Percentiles rank a stretch among this genome's conserved stretches.
Conservation (phyloP, 2,113 vertebrate species). For the Meriones unguiculatus region DNA sequence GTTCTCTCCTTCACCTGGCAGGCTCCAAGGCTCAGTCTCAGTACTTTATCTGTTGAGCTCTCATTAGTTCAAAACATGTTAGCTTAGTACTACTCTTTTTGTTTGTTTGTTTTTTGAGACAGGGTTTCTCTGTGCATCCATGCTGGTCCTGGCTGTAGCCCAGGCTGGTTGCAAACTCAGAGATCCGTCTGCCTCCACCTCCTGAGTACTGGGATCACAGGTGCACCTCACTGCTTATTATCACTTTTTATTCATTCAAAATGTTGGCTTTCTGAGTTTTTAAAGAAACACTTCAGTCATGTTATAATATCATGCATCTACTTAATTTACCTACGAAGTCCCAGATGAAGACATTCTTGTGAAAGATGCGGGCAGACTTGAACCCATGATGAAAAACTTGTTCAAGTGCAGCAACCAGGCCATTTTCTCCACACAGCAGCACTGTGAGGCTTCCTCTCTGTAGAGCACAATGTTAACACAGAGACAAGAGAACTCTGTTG, state of each 20-base stretch:
- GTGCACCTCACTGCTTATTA: not conserved
- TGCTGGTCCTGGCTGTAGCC: not conserved
- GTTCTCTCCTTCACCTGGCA: not conserved
- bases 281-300: not conserved
- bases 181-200: not conserved
- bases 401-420: constrained; percentile 94
- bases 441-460: constrained; percentile 97
- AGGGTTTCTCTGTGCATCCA: not conserved
- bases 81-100: not conserved
- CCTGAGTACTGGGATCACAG: not conserved
- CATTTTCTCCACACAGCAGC: constrained; percentile 95
- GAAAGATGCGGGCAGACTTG: constrained; percentile 94
- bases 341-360: constrained; percentile 98
- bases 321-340: constrained; percentile 95
- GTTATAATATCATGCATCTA: not conserved
- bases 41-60: not conserved
- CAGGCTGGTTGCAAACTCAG: not conserved
- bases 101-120: not conserved
- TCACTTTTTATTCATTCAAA: not conserved
- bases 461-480: constrained; percentile 30
- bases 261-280: not conserved
- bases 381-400: constrained; percentile 98
- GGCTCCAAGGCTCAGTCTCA: not conserved
- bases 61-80: not conserved
- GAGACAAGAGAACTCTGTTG: not conserved